Base-by-base conservation (phyloP, 1,140 invertebrate genomes). In the Asbolus verrucosus region DNA sequence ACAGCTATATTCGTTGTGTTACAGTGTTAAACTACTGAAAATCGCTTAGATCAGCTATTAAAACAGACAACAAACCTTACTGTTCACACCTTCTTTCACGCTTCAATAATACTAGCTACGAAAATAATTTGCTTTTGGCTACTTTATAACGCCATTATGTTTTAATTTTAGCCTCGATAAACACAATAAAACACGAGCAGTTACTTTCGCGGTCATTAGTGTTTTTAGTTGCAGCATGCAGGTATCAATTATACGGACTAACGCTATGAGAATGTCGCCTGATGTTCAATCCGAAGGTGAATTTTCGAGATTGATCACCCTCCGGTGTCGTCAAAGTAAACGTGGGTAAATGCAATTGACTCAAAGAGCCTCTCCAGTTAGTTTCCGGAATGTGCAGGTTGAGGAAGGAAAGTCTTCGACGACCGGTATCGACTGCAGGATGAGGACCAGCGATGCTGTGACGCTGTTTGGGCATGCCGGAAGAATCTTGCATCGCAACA, bases 181-280 rank as follows among this genome's bases (percentile, higher is more conserved):
- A 50, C 24, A 31, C 13, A 50, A 67, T 54, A 33, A 67, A 46
- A 67, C 19, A 46, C 9, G 24, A 36, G 18, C 13, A 9, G 31
- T 46, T 39, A 67, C 19, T 18, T 67, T 11, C n/a, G 24, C 15
- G 13, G 39, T 41, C 15, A 41, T 66, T 13, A 31, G 39, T 46
- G 65, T 31, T 21, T 71, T 36, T 30, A 16, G 41, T 24, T 31
- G 63, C 11, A 50, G 41, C 66, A 65, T 19, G 14, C 15, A 36
- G n/a, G n/a, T n/a, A n/a, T 6, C n/a, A 36, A 36, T 36, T 36
- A 6, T 24, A 1, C 11, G 21, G 62, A 78, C 83, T 85, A 84
- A 87, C 85, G 81, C 79, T 83, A 67, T 87, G 84, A 38, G 85
- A 86, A 65, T 86, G 82, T 41, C 85, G 81, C 69, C 84, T 76